These are phyloP conservation scores for Temnothorax rugatulus DNA, from an alignment of 2,888 invertebrate genomes.

Conservation along the genomic window DNA sequence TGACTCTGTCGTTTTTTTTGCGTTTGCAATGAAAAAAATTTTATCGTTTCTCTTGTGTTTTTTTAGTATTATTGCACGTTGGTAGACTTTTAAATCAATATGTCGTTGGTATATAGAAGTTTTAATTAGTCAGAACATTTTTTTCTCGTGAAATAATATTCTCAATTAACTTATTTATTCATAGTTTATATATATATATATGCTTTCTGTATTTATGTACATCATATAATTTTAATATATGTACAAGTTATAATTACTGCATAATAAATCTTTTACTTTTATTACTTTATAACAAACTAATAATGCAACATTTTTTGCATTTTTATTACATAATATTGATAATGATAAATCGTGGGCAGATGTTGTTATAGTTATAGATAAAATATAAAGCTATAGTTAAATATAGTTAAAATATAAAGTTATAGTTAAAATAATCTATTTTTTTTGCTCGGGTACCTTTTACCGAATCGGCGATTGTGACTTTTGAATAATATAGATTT, in stretches of 20 bases:
- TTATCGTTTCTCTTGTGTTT: neutral
- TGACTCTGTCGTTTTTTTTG: neutral
- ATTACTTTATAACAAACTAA: neutral
- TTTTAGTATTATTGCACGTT: neutral
- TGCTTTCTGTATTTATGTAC: neutral
- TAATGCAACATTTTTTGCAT: neutral
- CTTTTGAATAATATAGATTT: slow-evolving; percentile 18
- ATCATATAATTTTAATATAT: neutral
- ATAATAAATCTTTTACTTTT: neutral
- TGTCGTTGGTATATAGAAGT: neutral
- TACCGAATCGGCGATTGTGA: neutral
- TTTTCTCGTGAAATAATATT: neutral
- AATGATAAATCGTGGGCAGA: neutral
- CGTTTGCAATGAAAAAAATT: neutral
- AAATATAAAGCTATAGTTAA: neutral
- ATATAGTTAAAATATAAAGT: neutral
- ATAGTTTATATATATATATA: neutral
- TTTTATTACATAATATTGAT: neutral
- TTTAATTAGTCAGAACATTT: neutral
- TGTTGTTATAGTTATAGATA: neutral
- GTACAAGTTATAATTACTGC: neutral
- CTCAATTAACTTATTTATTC: neutral
- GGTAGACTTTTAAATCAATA: neutral
- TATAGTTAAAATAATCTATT: neutral
- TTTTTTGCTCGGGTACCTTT: neutral